A percentile compares a stretch with the other conserved stretches of the same genome.
Evolutionary conservation across 2,113 vertebrate species (phyloP).

Genomic region (Cyprinodon brontotheroides): DNA sequence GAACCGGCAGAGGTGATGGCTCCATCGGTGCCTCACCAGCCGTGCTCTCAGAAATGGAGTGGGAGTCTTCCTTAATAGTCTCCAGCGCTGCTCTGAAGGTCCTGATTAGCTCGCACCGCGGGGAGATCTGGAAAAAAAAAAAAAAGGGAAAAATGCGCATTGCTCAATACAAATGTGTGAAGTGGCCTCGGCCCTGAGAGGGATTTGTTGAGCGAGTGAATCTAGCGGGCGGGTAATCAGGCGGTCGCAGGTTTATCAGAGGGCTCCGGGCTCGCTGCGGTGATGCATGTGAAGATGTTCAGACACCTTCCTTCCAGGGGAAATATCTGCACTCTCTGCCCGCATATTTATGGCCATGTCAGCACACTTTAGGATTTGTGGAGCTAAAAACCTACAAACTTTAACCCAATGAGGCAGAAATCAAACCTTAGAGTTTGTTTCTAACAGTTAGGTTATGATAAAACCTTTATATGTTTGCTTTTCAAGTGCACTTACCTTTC

Average conservation of each 20-base stretch:
- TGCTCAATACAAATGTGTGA: conserved; percentile 63
- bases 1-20: conserved; percentile 42
- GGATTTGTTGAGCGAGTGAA: conserved; percentile 46
- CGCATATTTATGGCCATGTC: neutral
- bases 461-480: neutral
- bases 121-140: conserved; percentile 29
- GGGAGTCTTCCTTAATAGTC: conserved; percentile 62
- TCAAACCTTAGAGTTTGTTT: conserved; percentile 1
- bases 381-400: neutral
- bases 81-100: conserved; percentile 51
- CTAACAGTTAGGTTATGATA: neutral
- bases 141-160: conserved; percentile 17
- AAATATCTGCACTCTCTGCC: conserved; percentile 15
- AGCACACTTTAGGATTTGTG: neutral
- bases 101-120: conserved; percentile 51
- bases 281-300: conserved; percentile 37
- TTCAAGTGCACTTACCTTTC: neutral
- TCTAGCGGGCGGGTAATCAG: conserved; percentile 54
- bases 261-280: neutral
- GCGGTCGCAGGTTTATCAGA: conserved; percentile 47
- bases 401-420: neutral
- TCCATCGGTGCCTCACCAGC: conserved; percentile 48
- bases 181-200: conserved; percentile 32
- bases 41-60: conserved; percentile 45
- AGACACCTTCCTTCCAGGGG: conserved; percentile 14